These are phyloP conservation scores for Diploscapter pachys DNA, from an alignment of 1,140 invertebrate genomes.

Conservation along the genomic window DNA sequence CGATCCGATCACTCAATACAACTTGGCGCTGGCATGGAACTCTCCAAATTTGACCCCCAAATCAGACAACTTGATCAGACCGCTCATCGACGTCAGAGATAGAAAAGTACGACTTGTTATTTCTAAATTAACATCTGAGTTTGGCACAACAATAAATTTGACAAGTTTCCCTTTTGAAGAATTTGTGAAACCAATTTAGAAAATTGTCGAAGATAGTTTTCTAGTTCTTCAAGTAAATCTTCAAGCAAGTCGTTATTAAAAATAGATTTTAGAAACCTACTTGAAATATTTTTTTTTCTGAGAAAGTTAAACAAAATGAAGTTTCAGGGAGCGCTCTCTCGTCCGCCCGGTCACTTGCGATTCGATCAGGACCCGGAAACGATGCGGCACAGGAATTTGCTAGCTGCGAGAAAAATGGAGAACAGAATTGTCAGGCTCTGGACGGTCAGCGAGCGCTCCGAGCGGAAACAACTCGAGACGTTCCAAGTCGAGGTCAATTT, in stretches of 20 bases:
- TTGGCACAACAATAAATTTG: too few species aligned
- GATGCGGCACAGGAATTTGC: slow-evolving; percentile 11
- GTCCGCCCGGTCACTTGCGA: slow-evolving; percentile 18
- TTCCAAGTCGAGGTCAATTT: slow-evolving; percentile 14
- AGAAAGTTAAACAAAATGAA: not conserved
- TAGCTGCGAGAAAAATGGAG: not conserved
- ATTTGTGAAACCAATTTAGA: not conserved
- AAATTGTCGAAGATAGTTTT: not conserved
- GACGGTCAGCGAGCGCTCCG: slow-evolving; percentile 26
- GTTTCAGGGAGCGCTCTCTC: not conserved
- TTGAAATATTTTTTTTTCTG: not conserved
- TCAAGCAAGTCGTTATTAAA: not conserved
- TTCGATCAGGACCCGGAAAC: slow-evolving; percentile 5
- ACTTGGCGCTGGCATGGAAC: slow-evolving; percentile 24
- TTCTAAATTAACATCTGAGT: not conserved
- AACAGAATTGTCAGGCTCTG: slow-evolving; percentile 8
- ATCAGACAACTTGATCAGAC: not conserved
- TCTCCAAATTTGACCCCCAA: too few species aligned
- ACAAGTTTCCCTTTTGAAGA: too few species aligned
- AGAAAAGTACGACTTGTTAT: slow-evolving; percentile 1
- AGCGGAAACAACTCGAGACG: slow-evolving; percentile 8
- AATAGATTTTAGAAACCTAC: not conserved
- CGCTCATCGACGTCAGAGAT: slow-evolving; percentile 10
- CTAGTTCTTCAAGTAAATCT: not conserved
- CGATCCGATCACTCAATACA: slow-evolving; percentile 28